phyloP scores from a whole-genome alignment of 2,888 invertebrate genomes.

The Neocrepidodera transversa region DNA sequence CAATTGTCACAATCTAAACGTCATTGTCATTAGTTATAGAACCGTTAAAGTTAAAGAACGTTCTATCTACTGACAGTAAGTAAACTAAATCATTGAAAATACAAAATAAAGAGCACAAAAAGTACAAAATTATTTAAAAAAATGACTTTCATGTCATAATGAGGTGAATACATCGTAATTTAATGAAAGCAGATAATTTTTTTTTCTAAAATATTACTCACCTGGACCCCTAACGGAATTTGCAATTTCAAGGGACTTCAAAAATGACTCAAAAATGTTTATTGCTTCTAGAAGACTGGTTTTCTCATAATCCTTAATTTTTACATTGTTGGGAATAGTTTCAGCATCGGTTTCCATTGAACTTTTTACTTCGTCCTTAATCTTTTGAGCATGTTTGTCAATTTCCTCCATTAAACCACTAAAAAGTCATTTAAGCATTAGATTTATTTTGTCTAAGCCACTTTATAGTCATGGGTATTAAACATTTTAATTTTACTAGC shows the following conservation, averaged over 20 bases:
- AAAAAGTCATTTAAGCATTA: constrained; percentile 44
- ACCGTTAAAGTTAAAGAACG: no score
- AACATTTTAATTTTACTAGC: neutral
- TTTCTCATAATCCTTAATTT: constrained; percentile 76
- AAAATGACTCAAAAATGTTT: constrained; percentile 75
- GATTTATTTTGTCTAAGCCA: neutral
- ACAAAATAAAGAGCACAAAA: no score
- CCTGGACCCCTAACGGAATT: no score
- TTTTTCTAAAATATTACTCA: no score
- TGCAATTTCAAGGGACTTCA: constrained; percentile 66
- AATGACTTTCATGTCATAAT: no score
- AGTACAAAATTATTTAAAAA: no score
- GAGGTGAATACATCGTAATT: no score
- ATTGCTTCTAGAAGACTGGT: constrained; percentile 75
- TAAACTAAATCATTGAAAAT: no score
- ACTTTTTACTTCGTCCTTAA: constrained; percentile 59
- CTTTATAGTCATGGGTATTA: neutral
- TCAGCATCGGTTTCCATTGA: constrained; percentile 58
- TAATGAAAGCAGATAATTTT: no score
- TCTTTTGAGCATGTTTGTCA: constrained; percentile 68
- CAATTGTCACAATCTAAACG: no score
- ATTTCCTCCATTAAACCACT: constrained; percentile 71
- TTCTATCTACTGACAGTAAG: no score
- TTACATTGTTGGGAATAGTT: constrained; percentile 46
- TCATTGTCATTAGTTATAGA: no score